Conservation (phyloP, 2,888 invertebrate genomes). For the Latrodectus elegans region DNA sequence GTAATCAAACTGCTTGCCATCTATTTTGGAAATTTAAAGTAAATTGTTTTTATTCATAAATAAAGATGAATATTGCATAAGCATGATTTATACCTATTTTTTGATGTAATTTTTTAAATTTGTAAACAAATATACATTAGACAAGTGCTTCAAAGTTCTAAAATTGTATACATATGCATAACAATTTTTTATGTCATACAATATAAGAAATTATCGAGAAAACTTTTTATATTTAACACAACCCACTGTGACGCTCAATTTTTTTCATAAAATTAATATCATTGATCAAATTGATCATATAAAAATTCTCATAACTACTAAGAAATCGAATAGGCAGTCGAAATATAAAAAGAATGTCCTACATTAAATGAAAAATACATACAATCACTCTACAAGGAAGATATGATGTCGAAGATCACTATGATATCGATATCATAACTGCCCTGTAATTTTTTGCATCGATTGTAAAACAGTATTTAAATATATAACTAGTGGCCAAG, state of each 20-base stretch:
- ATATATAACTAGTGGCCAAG: conserved; percentile 58
- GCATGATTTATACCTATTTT: too few species aligned
- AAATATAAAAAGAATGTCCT: not conserved
- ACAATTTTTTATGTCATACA: conserved; percentile 10
- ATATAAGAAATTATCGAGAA: not conserved
- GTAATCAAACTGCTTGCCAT: too few species aligned
- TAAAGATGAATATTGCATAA: too few species aligned
- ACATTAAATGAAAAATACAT: conserved; percentile 15
- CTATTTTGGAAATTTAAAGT: too few species aligned
- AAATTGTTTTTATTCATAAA: too few species aligned
- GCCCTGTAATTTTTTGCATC: conserved; percentile 51
- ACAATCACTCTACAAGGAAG: conserved; percentile 47
- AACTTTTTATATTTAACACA: not conserved
- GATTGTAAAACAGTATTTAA: conserved; percentile 58
- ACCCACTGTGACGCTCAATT: conserved; percentile 12
- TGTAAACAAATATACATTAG: too few species aligned
- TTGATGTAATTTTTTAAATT: too few species aligned
- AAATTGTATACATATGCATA: conserved; percentile 24
- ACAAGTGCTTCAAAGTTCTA: too few species aligned
- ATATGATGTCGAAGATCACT: conserved; percentile 38
- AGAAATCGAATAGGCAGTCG: not conserved
- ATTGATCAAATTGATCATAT: conserved; percentile 31
- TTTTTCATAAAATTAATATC: conserved; percentile 29
- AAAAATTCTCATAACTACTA: too few species aligned
- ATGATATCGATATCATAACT: conserved; percentile 28